A percentile compares a stretch with the other conserved stretches of the same genome.
Evolutionary conservation across 2,797 vertebrate genomes (phyloP).

Genomic region (Nannoperca obscura): DNA sequence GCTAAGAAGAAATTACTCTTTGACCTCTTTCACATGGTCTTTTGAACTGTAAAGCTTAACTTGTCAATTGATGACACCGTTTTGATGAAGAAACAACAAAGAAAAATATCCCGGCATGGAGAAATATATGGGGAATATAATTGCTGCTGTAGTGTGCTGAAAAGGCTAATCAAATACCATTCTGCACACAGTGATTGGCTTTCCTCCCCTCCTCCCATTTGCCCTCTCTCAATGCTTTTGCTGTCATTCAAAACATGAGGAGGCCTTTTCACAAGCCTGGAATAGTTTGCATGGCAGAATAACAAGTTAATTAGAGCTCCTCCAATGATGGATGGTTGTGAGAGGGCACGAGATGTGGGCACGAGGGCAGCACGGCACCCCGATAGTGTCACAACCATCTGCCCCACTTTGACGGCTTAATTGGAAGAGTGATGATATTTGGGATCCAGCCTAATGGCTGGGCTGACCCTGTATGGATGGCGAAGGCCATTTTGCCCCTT

Average conservation of each 20-base stretch:
- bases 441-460: constrained; percentile 66
- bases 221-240: constrained; percentile 80
- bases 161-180: constrained; percentile 87
- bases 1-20: constrained; percentile 41
- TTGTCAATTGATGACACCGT: constrained; percentile 79
- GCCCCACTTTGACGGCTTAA: constrained; percentile 79
- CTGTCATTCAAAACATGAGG: constrained; percentile 83
- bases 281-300: constrained; percentile 87
- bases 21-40: constrained; percentile 65
- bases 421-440: constrained; percentile 75
- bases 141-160: constrained; percentile 81
- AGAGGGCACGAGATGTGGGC: constrained; percentile 71
- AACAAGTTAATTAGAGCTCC: constrained; percentile 87
- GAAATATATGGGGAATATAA: constrained; percentile 79
- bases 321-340: constrained; percentile 78
- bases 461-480: constrained; percentile 59
- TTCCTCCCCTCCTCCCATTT: constrained; percentile 71
- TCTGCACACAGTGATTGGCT: constrained; percentile 81
- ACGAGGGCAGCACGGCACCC: constrained; percentile 74
- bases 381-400: constrained; percentile 72
- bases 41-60: constrained; percentile 74
- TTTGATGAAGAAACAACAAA: constrained; percentile 76
- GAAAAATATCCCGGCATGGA: constrained; percentile 80
- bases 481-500: constrained; percentile 63
- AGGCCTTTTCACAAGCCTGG: constrained; percentile 83